These are phyloP conservation scores for Lutjanus campechanus DNA, from an alignment of 2,797 vertebrate species.

Conservation along the genomic window DNA sequence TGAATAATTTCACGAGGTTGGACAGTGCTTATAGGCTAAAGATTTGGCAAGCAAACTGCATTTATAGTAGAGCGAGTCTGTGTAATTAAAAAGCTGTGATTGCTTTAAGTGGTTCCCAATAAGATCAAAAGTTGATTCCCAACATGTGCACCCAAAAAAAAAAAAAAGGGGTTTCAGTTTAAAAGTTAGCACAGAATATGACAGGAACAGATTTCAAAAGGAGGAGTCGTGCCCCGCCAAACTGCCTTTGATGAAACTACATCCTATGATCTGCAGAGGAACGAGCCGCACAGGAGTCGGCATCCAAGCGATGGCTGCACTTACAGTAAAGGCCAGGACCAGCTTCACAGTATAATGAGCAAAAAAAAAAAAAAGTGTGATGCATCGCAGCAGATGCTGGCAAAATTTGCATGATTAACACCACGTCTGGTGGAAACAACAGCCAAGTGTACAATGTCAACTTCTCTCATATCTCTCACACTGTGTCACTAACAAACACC, in stretches of 20 bases:
- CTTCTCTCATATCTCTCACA: constrained; percentile 46
- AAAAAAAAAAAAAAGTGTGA: constrained; percentile 11
- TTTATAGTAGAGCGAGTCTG: background rate
- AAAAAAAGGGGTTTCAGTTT: constrained; percentile 4
- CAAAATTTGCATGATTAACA: constrained; percentile 60
- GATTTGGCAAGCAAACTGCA: background rate
- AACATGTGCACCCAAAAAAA: background rate
- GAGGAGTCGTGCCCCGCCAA: constrained; percentile 1
- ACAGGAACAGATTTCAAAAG: constrained; percentile 30
- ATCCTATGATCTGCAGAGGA: constrained; percentile 47
- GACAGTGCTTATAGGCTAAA: constrained; percentile 7
- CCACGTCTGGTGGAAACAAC: constrained; percentile 37
- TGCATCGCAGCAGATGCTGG: constrained; percentile 42
- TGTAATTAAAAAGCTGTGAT: constrained; percentile 7
- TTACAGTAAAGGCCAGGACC: constrained; percentile 29
- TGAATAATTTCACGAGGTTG: background rate
- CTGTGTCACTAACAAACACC: constrained; percentile 44
- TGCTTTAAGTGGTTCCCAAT: constrained; percentile 18
- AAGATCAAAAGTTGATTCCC: constrained; percentile 18
- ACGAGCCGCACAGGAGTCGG: constrained; percentile 15
- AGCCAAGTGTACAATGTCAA: constrained; percentile 57
- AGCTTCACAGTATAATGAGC: constrained; percentile 45
- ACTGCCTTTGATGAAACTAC: constrained; percentile 37
- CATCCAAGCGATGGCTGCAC: constrained; percentile 20
- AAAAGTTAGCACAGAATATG: constrained; percentile 10